A percentile compares a stretch with the other conserved stretches of the same genome.
phyloP scores from a whole-genome alignment of 1,140 invertebrate genomes.

The Pollicipes pollicipes region DNA sequence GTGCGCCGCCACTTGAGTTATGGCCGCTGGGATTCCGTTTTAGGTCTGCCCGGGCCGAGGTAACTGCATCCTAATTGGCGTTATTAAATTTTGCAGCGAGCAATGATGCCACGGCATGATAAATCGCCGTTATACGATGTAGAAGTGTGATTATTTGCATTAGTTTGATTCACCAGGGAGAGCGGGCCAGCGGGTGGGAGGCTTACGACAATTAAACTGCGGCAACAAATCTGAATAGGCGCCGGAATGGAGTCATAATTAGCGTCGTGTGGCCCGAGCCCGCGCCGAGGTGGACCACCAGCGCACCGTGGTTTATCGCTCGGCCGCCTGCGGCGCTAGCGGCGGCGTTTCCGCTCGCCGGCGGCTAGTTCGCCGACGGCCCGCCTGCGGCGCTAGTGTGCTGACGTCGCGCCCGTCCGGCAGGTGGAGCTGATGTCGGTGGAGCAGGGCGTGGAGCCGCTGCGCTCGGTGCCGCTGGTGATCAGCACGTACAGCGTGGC shows the following conservation, averaged over 20 bases:
- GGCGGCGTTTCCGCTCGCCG: too few species aligned
- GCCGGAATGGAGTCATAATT: background rate
- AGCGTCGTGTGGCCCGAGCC: background rate
- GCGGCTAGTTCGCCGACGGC: background rate
- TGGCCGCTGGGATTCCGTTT: background rate
- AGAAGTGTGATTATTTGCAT: background rate
- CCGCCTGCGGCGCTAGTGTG: background rate
- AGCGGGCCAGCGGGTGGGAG: too few species aligned
- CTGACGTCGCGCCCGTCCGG: background rate
- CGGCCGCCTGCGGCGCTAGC: too few species aligned
- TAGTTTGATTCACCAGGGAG: background rate
- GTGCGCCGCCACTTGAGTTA: background rate
- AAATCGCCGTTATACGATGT: background rate
- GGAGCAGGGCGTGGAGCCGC: background rate
- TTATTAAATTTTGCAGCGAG: conserved; percentile 2
- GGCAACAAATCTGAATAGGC: background rate
- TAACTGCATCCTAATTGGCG: conserved; percentile 1
- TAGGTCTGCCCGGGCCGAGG: background rate
- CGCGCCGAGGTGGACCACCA: background rate
- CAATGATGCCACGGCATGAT: background rate
- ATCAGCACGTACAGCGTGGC: background rate
- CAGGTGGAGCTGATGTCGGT: background rate
- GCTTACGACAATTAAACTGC: background rate
- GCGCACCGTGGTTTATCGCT: background rate
- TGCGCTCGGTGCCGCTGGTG: background rate